Evolutionary conservation across 2,797 vertebrate species (phyloP).

Genomic region (Coendou prehensilis): DNA sequence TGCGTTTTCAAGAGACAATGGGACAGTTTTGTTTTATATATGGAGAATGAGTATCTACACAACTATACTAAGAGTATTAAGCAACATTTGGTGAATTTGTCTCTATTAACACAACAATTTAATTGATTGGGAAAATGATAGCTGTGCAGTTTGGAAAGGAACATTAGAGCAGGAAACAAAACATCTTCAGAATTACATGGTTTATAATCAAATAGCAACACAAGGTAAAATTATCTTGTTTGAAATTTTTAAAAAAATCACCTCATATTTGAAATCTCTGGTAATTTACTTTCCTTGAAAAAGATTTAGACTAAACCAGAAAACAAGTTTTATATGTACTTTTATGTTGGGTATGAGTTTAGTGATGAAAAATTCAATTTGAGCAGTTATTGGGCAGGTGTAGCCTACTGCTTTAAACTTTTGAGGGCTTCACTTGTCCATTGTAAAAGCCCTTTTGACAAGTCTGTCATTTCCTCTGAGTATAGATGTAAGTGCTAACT

Average conservation of each 20-base stretch:
- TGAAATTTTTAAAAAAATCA: not conserved
- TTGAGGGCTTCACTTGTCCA: not conserved
- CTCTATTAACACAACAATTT: constrained; percentile 77
- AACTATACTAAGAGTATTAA: constrained; percentile 73
- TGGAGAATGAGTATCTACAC: constrained; percentile 39
- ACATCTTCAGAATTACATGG: not conserved
- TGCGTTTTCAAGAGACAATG: constrained; percentile 72
- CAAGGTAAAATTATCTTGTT: not conserved
- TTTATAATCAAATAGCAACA: not conserved
- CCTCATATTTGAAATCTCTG: not conserved
- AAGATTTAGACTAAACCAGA: not conserved
- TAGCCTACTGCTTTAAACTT: too few species aligned
- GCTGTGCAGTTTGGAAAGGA: constrained; percentile 35
- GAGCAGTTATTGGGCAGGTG: not conserved
- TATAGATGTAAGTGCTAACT: not conserved
- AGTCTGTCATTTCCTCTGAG: not conserved
- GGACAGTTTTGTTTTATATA: constrained; percentile 49
- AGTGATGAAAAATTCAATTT: not conserved
- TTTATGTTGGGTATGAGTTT: fast-evolving
- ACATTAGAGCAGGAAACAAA: constrained; percentile 13
- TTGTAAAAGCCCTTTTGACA: too few species aligned
- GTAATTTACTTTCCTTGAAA: not conserved
- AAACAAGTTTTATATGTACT: not conserved
- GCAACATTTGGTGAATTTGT: constrained; percentile 72
- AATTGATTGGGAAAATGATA: constrained; percentile 59